Base-by-base conservation (phyloP, 2,888 invertebrate species). In the Nomada fabriciana region DNA sequence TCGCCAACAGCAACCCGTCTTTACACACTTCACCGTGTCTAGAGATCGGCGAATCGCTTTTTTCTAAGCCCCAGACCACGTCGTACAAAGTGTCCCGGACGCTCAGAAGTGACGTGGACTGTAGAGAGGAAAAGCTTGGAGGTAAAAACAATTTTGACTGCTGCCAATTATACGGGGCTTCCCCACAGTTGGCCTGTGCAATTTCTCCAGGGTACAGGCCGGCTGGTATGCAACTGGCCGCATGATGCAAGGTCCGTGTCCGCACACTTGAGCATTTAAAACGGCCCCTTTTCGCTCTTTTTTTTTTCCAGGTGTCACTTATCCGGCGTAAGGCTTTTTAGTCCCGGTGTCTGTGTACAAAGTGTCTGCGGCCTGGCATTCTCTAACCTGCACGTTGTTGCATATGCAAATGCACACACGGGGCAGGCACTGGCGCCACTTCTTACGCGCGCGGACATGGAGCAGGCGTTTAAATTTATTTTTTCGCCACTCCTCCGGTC, bases 241-340 rank as follows among this genome's bases (percentile, higher is more conserved):
- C 25, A 43, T 65, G 72, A 65, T 53, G 63, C 59, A 25, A 3
- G n/a, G 10, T 59, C 57, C n/a, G 64, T 71, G 57, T 74, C 53
- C 77, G 70, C 69, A 67, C 70, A 53, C 83, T 85, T 70, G 87
- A 72, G 80, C 83, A 74, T 80, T 85, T 81, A 85, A 83, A 85
- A 80, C 81, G 72, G 64, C 79, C 77, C 67, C 68, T 73, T 76
- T 70, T n/a, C n/a, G n/a, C 65, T 60, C 80, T 61, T 55, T 70
- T 77, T 86, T 77, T 57, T 57, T 18, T 1, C 57, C 43, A 15
- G 59, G 72, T 82, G 74, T 86, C 87, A 75, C 83, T 86, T 87
- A 87, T 85, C 77, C 80, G 69, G 67, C 79, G 65, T 61, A 76
- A 80, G 82, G 80, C 74, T 83, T 85, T 76, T 84, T 82, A 60